A percentile compares a stretch with the other conserved stretches of the same genome.
Evolutionary conservation across 2,888 invertebrate species (phyloP).

Genomic region (Hypselothyrea guttata): DNA sequence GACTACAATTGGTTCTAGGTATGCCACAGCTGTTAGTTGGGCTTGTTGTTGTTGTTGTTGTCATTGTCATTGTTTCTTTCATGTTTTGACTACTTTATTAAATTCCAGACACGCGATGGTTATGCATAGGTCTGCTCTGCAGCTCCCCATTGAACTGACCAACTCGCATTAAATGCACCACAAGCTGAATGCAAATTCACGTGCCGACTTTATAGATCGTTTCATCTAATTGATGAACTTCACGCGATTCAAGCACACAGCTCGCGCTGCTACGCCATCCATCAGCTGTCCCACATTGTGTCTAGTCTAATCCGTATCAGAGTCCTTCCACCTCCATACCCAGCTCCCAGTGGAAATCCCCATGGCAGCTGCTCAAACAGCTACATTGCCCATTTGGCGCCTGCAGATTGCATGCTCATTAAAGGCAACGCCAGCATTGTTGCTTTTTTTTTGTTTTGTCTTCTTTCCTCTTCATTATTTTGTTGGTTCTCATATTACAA

Average conservation of each 20-base stretch:
- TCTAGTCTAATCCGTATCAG: not conserved
- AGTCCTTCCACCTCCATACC: not conserved
- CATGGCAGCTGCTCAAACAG: slow-evolving; percentile 66
- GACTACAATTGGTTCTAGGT: not conserved
- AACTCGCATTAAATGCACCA: slow-evolving; percentile 37
- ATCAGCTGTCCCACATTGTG: not conserved
- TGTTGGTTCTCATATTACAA: too few species aligned
- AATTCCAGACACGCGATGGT: slow-evolving; percentile 65
- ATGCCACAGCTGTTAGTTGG: slow-evolving; percentile 19
- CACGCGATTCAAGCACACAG: slow-evolving; percentile 53
- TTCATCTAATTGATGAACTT: slow-evolving; percentile 61
- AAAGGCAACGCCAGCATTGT: slow-evolving; percentile 37
- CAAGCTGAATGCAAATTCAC: slow-evolving; percentile 41
- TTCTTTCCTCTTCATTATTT: too few species aligned
- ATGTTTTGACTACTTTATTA: slow-evolving; percentile 71
- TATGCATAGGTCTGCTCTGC: slow-evolving; percentile 12
- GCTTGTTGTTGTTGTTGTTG: slow-evolving; percentile 25
- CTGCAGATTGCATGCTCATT: slow-evolving; percentile 50
- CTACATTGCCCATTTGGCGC: slow-evolving; percentile 48
- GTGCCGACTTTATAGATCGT: slow-evolving; percentile 51
- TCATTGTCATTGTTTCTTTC: slow-evolving; percentile 59
- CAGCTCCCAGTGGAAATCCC: slow-evolving; percentile 29
- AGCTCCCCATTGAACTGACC: slow-evolving; percentile 49
- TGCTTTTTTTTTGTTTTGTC: slow-evolving; percentile 16
- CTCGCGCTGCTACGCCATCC: not conserved